Percentiles rank a stretch among this genome's conserved stretches.
Conservation (phyloP, 1,140 invertebrate species). For the Bombus fervidus region DNA sequence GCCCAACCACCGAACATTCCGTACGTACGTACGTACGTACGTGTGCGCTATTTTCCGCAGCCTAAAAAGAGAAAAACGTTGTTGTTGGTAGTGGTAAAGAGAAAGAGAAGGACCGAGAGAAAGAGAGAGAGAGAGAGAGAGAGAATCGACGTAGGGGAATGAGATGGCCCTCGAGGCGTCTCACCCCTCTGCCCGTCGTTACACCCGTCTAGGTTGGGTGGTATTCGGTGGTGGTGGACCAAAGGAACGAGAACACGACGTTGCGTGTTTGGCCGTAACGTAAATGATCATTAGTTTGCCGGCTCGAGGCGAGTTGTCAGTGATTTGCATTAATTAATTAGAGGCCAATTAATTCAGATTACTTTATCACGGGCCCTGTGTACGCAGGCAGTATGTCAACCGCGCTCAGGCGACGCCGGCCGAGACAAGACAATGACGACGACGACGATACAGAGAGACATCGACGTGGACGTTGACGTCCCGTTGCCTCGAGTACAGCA, state of each 20-base stretch:
- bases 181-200: not conserved
- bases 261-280: constrained; percentile 45
- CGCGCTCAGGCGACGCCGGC: constrained; percentile 34
- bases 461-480: constrained; percentile 57
- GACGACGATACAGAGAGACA: constrained; percentile 36
- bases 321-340: constrained; percentile 70
- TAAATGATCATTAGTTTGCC: constrained; percentile 62
- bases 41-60: constrained; percentile 48
- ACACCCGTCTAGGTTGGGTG: not conserved
- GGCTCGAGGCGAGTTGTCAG: constrained; percentile 34
- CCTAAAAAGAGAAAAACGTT: constrained; percentile 30
- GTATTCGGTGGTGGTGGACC: constrained; percentile 12
- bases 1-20: constrained; percentile 35
- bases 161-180: constrained; percentile 28
- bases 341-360: constrained; percentile 69
- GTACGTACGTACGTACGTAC: constrained; percentile 50
- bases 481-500: constrained; percentile 47
- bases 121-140: not conserved
- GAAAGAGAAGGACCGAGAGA: not conserved
- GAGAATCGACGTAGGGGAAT: not conserved
- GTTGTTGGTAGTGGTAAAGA: not conserved
- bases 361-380: constrained; percentile 62
- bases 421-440: constrained; percentile 48
- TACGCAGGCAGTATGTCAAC: constrained; percentile 35
- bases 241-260: constrained; percentile 39